Conservation (phyloP, 2,113 vertebrate species). For the Alligator sinensis region DNA sequence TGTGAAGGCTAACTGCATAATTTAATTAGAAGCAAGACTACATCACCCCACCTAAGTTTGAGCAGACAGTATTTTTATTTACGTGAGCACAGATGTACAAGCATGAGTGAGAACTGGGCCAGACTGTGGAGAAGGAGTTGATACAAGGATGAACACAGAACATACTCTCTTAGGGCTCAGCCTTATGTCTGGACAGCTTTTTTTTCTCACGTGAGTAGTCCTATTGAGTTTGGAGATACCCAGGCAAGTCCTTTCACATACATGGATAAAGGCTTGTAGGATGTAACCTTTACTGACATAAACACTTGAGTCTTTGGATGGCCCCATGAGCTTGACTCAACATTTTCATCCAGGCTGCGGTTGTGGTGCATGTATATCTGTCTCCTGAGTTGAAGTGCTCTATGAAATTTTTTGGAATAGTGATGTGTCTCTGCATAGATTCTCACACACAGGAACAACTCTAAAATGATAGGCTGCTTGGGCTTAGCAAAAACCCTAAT, state of each 20-base stretch:
- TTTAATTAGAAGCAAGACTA: not conserved
- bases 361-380: not conserved
- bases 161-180: not conserved
- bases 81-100: accelerated
- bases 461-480: slow-evolving; percentile 56
- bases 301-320: not conserved
- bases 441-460: slow-evolving; percentile 48
- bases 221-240: not conserved
- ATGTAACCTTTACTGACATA: not conserved
- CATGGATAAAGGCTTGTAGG: not conserved
- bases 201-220: not conserved
- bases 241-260: not conserved
- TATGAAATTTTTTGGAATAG: not conserved
- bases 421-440: slow-evolving; percentile 17
- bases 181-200: not conserved
- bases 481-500: slow-evolving; percentile 35
- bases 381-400: not conserved
- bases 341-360: not conserved
- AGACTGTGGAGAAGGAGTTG: not conserved
- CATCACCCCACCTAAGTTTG: not conserved
- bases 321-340: slow-evolving; percentile 5
- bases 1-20: not conserved
- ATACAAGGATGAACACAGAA: not conserved
- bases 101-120: not conserved
- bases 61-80: not conserved